A percentile compares a stretch with the other conserved stretches of the same genome.
Conservation (phyloP, 2,888 invertebrate species). For the Spicauda simplicius region DNA sequence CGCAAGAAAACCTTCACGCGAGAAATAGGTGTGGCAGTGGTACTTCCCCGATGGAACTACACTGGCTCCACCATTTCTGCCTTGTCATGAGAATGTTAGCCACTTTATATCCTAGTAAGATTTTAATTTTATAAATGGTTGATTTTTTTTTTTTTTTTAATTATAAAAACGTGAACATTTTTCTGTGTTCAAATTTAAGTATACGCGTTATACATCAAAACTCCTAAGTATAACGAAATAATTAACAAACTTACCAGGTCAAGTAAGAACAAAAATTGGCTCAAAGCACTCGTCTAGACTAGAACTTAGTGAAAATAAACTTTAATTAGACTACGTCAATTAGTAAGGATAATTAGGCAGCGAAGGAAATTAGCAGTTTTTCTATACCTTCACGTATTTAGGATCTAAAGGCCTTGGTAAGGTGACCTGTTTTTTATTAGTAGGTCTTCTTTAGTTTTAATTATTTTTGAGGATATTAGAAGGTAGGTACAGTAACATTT, state of each 20-base stretch:
- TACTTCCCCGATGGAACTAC: no score
- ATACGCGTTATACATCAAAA: no score
- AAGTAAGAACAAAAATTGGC: constrained; percentile 1
- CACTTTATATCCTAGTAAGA: no score
- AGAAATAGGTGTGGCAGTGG: no score
- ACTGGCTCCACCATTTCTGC: no score
- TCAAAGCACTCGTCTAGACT: neutral
- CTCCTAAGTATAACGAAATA: neutral
- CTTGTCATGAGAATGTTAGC: no score
- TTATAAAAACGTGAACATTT: no score
- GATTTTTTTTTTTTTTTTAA: no score
- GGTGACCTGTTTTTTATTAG: neutral
- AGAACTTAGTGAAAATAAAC: constrained; percentile 6
- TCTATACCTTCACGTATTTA: constrained; percentile 1
- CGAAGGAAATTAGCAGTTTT: constrained; percentile 9
- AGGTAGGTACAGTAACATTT: neutral
- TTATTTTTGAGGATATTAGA: neutral
- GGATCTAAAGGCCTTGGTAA: neutral
- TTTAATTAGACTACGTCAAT: constrained; percentile 20
- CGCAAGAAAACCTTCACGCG: no score
- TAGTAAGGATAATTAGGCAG: constrained; percentile 15
- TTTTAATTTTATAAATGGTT: no score
- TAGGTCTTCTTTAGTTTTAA: neutral
- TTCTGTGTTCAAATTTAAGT: no score
- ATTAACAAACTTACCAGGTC: neutral